Base-by-base conservation (phyloP, 2,888 invertebrate genomes). In the Hydroisotoma schaefferi region DNA sequence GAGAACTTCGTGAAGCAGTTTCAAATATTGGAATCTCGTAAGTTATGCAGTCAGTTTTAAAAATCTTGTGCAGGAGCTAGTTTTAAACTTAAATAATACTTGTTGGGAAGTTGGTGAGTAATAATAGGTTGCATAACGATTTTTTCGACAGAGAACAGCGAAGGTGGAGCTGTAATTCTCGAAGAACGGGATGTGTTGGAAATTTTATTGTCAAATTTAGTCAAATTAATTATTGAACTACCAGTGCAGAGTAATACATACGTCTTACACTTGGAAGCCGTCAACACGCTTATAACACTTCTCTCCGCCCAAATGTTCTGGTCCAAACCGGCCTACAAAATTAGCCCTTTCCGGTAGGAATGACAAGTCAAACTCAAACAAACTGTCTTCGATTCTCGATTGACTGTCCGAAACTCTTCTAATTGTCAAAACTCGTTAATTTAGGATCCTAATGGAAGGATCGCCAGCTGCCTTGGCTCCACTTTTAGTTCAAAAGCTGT, bases 221-320 rank as follows among this genome's bases (percentile, higher is more conserved):
- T 90, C 10, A 87, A 89, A 65, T 82, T 92, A 2, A 81, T 92
- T 44, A 87, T 89, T 2, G 88, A 90, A 75, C 85, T 93, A 25
- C 90, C 91, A 23, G 82, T 92, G 5, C 85, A 84, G 74, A 83
- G 84, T 81, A 48, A 53, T 75, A 92, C 92, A 56, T 92, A 92
- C 76, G 85, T 86, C 57, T 80, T 93, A 26, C 91, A 93, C 74
- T 76, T 94, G 73, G 95, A 97, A 77, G 87, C 90, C 26, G 85
- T 94, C 47, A 94, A 93, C 76, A 87, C 88, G 22, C 79, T 95
- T 43, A 79, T 95, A 18, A 87, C 92, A 0, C 78, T 95, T n/a
- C 82, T 95, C 73, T 93, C 94, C 0, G 87, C 92, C 28, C 93
- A 94, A 76, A 83, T 90, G 76, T 89, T 87, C 73, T 85, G 90